Conservation (phyloP, 2,797 vertebrate genomes). For the Muscicapa comitata region DNA sequence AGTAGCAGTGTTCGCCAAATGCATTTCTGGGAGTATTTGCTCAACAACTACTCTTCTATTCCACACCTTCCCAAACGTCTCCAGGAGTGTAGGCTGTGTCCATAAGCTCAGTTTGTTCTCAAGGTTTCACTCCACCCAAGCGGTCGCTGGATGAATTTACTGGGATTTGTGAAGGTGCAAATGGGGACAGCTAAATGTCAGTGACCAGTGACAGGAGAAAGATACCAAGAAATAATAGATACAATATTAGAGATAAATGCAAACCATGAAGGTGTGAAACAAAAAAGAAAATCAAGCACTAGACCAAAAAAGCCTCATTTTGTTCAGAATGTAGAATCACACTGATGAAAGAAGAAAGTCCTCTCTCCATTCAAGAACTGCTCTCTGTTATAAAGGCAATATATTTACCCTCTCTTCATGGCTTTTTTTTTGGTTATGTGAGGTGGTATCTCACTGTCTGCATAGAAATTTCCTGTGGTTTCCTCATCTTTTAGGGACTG, state of each 20-base stretch:
- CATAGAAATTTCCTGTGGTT: neutral
- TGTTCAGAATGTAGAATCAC: neutral
- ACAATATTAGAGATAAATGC: neutral
- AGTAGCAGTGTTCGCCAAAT: conserved; percentile 43
- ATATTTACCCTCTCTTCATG: neutral
- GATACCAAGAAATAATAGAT: neutral
- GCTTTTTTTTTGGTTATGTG: neutral
- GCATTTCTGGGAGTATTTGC: neutral
- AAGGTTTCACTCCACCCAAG: neutral
- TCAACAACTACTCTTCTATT: neutral
- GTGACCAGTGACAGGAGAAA: neutral
- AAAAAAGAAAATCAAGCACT: neutral
- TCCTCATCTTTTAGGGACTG: neutral
- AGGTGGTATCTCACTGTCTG: fast-evolving
- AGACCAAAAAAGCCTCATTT: fast-evolving
- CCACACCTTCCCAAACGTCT: neutral
- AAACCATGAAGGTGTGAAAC: neutral
- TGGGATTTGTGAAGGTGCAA: neutral
- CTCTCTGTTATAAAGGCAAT: neutral
- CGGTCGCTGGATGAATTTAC: neutral
- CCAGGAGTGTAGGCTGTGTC: neutral
- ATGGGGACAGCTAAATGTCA: neutral
- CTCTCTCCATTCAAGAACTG: neutral
- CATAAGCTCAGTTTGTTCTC: neutral
- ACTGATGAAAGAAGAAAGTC: neutral